Evolutionary conservation across 1,140 invertebrate species (phyloP), one percentile per base, ranked within the genome.

Genomic region (Pachyrhynchus sulphureomaculatus): DNA sequence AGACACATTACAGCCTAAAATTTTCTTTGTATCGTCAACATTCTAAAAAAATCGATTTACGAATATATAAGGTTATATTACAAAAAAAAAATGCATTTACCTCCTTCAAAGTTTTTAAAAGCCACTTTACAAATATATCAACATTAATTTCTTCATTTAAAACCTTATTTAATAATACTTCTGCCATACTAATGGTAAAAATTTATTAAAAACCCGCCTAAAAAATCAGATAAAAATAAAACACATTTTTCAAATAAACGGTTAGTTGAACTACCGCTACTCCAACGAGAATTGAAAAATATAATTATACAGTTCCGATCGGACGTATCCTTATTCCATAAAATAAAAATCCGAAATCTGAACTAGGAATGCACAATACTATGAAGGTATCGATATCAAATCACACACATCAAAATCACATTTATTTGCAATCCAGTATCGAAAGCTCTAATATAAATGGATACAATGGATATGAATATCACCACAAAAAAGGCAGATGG

Each of bases 1-100:
- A 1, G 64, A 56, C 52, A 72, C 72, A 5, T 66, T 65, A 2
- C n/a, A 24, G 13, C 21, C 37, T 1, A 9, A 53, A 68, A 69
- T 54, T 47, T 53, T 47, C 21, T 51, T 13, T 26, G 42, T 51
- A 12, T 42, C 34, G n/a, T 51, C 20, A 13, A 49, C 18, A 9
- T 52, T 24, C 57, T 59, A 26, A 13, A 59, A 59, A 29, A 42
- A 32, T 21, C 2, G 8, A 21, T 34, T 12, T 4, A 15, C 4
- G 8, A 37, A 23, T 37, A 39, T 1, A n/a, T 42, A 36, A 26
- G 18, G 21, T 48, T 13, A 48, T 24, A 23, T 49, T 10, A 36
- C 9, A 21, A 4, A 39, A 37, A 20, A 4, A 20, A 51, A 13
- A 4, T n/a, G n/a, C 5, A 15, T 36, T 56, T 48, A 58, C 55